Evolutionary conservation across 2,888 invertebrate genomes (phyloP).

Genomic region (Darwinula stevensoni): DNA sequence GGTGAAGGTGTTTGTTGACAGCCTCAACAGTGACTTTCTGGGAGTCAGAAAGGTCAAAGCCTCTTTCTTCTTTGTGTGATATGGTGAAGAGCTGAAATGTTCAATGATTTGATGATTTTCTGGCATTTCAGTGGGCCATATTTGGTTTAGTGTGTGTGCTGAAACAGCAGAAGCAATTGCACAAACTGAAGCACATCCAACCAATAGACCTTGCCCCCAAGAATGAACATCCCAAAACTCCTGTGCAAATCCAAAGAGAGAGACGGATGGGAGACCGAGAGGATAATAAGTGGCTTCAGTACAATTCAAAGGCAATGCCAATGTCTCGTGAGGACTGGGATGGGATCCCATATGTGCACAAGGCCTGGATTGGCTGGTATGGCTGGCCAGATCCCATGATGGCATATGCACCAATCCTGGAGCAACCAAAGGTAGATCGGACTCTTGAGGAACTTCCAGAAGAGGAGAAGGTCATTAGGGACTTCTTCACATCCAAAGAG

Average conservation of each 20-base stretch:
- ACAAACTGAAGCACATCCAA: no score
- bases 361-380: conserved; percentile 26
- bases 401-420: conserved; percentile 31
- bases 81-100: conserved; percentile 24
- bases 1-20: conserved; percentile 29
- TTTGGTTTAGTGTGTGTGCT: no score
- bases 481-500: conserved; percentile 31
- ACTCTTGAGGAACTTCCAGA: conserved; percentile 25
- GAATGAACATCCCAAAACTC: conserved; percentile 25
- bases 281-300: conserved; percentile 45
- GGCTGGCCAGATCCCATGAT: conserved; percentile 24
- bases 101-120: no score
- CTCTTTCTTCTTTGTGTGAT: no score
- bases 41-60: conserved; percentile 31
- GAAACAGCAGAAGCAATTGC: no score
- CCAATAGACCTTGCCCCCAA: no score
- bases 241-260: no score
- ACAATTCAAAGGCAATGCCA: conserved; percentile 27
- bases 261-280: conserved; percentile 21
- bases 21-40: conserved; percentile 43
- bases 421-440: conserved; percentile 30
- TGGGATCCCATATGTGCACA: conserved; percentile 32
- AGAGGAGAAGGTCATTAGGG: conserved; percentile 30
- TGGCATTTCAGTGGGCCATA: no score
- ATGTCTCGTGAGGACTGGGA: conserved; percentile 40